These are phyloP conservation scores for Drosophila cardini DNA, from an alignment of 1,140 invertebrate species.

Conservation along the genomic window DNA sequence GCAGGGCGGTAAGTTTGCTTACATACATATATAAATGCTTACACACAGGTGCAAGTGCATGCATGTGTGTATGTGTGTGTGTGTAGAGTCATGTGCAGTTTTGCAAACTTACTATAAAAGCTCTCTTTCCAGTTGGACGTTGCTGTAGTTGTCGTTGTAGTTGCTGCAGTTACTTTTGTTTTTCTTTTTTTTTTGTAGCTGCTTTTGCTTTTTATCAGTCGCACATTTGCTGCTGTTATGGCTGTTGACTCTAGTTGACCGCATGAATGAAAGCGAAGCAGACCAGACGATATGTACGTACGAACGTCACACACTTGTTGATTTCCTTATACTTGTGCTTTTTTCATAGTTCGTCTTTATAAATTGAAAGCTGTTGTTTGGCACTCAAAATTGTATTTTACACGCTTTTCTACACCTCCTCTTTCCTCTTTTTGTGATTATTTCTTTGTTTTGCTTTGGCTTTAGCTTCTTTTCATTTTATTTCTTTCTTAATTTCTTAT, in stretches of 20 bases:
- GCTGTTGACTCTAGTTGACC: slow-evolving; percentile 66
- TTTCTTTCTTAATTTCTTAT: slow-evolving; percentile 19
- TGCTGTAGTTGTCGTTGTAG: slow-evolving; percentile 21
- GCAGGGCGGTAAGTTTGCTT: background rate
- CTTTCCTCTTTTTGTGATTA: slow-evolving; percentile 21
- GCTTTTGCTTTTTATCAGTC: slow-evolving; percentile 48
- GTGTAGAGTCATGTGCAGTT: slow-evolving; percentile 10
- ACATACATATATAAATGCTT: background rate
- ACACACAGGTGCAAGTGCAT: background rate
- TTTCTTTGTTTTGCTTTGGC: slow-evolving; percentile 59
- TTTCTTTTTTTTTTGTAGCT: slow-evolving; percentile 21
- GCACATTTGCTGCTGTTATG: slow-evolving; percentile 34
- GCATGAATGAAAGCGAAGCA: slow-evolving; percentile 76
- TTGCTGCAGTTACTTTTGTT: slow-evolving; percentile 42
- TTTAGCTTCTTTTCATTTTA: slow-evolving; percentile 15
- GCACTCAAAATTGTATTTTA: slow-evolving; percentile 49
- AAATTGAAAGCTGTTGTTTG: slow-evolving; percentile 56
- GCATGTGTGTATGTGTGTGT: background rate
- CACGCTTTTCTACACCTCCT: slow-evolving; percentile 40
- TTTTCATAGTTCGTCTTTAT: slow-evolving; percentile 48
- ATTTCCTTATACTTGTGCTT: slow-evolving; percentile 62
- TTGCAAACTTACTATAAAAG: slow-evolving; percentile 48
- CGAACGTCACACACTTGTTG: slow-evolving; percentile 73
- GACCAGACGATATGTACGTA: slow-evolving; percentile 40
- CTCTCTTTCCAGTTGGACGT: slow-evolving; percentile 20